Base-by-base conservation (phyloP, 2,113 vertebrate species). In the Odontophorus gujanensis region DNA sequence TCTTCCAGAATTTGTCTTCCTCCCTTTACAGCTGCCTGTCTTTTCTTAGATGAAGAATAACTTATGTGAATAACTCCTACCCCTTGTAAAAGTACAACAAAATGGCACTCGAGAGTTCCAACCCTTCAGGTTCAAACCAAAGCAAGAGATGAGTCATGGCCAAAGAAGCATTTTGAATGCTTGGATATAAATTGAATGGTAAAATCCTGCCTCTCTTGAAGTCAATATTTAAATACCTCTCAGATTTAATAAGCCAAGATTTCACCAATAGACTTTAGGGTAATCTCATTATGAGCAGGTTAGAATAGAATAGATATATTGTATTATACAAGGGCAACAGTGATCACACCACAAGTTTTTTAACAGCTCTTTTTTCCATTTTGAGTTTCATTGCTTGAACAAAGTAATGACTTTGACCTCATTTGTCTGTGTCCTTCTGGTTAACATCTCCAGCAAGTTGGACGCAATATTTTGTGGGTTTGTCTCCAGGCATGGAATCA, bases 401-500 rank as follows among this genome's bases (percentile, higher is more conserved):
- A 53, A 85, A 91, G 43, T 85, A 45, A 83, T 51, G 85, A 34
- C 22, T 81, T 79, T 81, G 74, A 68, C 69, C 2, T 8, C 75
- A 58, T 65, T 87, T 0, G 0, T 50, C 66, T 53, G 19, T 43
- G 81, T 87, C 59, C 53, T 43, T 83, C 50, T 59, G 47, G 62
- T 84, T 81, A 87, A 55, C 15, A 3, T 79, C 80, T 92, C 25
- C 87, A 5, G 3, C 65, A 88, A 47, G 66, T 40, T 66, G 65
- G 42, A 85, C 65, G 72, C 57, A 65, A 32, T 86, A 69, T 84
- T 92, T 69, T 75, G 55, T 45, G 71, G 57, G 51, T 9, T 94
- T 94, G 66, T 69, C 53, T 94, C 53, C 66, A 91, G 91, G 76
- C 71, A 55, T 20, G 5, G 87, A 93, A 95, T 84, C 96, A 93